phyloP scores from a whole-genome alignment of 2,797 vertebrate genomes.

The Carcharodon carcharias region DNA sequence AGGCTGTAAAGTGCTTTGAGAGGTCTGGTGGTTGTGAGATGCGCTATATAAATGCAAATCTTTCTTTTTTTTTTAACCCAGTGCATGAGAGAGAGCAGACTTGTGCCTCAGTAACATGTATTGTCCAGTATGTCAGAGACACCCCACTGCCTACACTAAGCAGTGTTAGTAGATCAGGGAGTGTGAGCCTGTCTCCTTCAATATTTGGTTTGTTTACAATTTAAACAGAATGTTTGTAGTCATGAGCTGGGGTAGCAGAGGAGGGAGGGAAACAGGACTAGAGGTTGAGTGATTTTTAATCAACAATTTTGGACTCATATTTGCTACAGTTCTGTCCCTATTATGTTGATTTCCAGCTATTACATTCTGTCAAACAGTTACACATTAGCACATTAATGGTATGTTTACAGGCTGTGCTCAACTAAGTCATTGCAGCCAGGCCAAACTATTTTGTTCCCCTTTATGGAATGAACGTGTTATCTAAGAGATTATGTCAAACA shows the following conservation, averaged over 20 bases:
- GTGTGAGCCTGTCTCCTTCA: neutral
- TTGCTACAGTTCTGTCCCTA: neutral
- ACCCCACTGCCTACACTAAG: neutral
- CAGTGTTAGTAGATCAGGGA: neutral
- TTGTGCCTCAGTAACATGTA: neutral
- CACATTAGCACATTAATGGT: neutral
- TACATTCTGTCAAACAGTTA: neutral
- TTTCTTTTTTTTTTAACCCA: too few relatives aligned
- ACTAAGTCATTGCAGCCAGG: neutral
- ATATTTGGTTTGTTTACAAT: neutral
- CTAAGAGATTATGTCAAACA: constrained; percentile 20
- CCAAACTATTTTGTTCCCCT: neutral
- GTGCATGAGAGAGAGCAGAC: too few relatives aligned
- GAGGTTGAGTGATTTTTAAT: neutral
- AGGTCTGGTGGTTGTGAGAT: too few relatives aligned
- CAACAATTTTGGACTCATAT: neutral
- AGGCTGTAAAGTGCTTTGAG: neutral
- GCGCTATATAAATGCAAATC: too few relatives aligned
- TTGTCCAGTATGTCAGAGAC: neutral
- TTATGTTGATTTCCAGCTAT: neutral
- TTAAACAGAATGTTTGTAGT: neutral
- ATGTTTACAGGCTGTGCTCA: neutral
- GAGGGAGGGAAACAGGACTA: neutral
- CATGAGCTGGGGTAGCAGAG: neutral
- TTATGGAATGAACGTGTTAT: neutral